phyloP scores from a whole-genome alignment of 2,113 vertebrate species.

The Tetrax tetrax region DNA sequence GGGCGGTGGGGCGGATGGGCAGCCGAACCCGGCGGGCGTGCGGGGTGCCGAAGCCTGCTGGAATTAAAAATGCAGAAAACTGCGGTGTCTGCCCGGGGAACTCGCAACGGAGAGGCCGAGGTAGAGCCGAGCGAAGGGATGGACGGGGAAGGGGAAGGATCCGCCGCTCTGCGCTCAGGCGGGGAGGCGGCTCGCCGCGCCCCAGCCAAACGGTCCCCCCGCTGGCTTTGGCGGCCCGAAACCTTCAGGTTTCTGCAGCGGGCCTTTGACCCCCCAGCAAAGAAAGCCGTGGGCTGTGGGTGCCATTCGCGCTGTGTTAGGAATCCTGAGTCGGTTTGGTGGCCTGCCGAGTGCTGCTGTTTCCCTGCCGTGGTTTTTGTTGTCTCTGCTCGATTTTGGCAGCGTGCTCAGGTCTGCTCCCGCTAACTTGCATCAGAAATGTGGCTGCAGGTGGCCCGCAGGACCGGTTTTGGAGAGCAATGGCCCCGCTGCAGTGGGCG shows the following conservation, averaged over 20 bases:
- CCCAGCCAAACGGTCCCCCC: too few relatives aligned
- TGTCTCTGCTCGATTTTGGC: background rate
- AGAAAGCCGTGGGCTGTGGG: too few relatives aligned
- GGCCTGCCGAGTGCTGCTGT: fast-evolving
- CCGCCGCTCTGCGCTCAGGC: fast-evolving
- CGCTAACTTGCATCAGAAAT: fast-evolving
- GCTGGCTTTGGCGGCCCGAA: too few relatives aligned
- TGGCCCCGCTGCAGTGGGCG: fast-evolving
- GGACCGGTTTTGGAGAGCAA: background rate
- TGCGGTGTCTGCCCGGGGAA: background rate
- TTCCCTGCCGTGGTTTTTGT: background rate
- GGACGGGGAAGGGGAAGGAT: background rate
- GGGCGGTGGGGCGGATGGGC: too few relatives aligned
- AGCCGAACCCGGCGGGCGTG: too few relatives aligned
- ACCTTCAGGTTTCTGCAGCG: too few relatives aligned
- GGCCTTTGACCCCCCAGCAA: too few relatives aligned
- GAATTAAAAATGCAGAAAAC: background rate
- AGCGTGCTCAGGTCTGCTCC: fast-evolving
- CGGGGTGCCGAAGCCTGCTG: too few relatives aligned
- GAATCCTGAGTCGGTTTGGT: too few relatives aligned
- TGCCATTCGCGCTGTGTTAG: too few relatives aligned
- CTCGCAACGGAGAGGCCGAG: background rate
- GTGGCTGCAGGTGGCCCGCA: background rate
- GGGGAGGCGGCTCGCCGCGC: background rate
- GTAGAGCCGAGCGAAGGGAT: too few relatives aligned